phyloP scores from a whole-genome alignment of 2,888 invertebrate species.

The Pyrrhia umbra region DNA sequence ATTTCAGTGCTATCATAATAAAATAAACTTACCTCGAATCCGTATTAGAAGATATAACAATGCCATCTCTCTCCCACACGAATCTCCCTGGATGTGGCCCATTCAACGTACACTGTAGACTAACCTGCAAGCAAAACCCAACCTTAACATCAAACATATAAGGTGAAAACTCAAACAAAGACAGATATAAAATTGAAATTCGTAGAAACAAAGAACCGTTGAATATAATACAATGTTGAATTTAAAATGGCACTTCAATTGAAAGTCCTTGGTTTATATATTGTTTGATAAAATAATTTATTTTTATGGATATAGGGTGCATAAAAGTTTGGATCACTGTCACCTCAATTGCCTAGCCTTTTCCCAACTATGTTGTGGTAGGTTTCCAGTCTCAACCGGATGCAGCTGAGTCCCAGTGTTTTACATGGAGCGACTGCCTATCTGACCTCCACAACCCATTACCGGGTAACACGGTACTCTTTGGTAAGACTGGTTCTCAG shows the following conservation, averaged over 20 bases:
- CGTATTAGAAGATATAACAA: slow-evolving; percentile 84
- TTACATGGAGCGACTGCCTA: too few relatives aligned
- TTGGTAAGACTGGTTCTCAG: too few relatives aligned
- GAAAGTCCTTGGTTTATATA: slow-evolving; percentile 50
- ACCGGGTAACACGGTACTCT: too few relatives aligned
- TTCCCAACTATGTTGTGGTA: too few relatives aligned
- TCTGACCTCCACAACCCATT: too few relatives aligned
- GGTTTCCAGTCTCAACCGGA: too few relatives aligned
- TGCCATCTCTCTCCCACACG: slow-evolving; percentile 86
- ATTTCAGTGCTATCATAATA: background rate
- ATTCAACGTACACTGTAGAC: slow-evolving; percentile 83
- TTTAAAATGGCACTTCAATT: slow-evolving; percentile 58
- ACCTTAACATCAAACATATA: slow-evolving; percentile 45
- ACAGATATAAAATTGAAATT: slow-evolving; percentile 53
- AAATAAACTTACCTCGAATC: slow-evolving; percentile 80
- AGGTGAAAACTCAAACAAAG: background rate
- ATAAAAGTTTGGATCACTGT: background rate
- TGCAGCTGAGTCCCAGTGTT: too few relatives aligned
- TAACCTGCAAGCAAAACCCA: slow-evolving; percentile 72
- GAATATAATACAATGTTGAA: slow-evolving; percentile 60
- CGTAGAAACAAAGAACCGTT: slow-evolving; percentile 51
- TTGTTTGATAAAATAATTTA: slow-evolving; percentile 46
- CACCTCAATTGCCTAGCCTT: background rate
- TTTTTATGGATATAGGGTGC: slow-evolving; percentile 17
- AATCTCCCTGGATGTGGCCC: slow-evolving; percentile 84